phyloP scores from a whole-genome alignment of 2,888 invertebrate species.

The Pomacea canaliculata region DNA sequence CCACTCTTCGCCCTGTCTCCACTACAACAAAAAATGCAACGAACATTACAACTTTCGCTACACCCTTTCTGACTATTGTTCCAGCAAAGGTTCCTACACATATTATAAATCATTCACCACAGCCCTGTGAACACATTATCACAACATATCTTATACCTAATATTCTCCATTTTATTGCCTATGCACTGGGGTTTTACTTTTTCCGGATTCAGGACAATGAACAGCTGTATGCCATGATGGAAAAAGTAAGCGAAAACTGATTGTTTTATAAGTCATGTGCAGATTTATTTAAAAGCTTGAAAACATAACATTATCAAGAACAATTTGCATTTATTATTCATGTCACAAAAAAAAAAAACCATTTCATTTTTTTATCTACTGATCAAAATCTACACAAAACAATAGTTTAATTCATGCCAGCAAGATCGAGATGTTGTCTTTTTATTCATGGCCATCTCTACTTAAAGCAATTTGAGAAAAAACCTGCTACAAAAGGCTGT shows the following conservation, averaged over 20 bases:
- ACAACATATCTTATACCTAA: slow-evolving; percentile 69
- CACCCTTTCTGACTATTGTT: neutral
- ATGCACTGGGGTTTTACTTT: slow-evolving; percentile 63
- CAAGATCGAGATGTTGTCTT: no score
- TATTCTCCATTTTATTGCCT: slow-evolving; percentile 66
- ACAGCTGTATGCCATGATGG: slow-evolving; percentile 69
- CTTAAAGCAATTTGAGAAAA: no score
- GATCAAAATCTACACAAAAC: no score
- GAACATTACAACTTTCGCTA: neutral
- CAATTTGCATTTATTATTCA: no score
- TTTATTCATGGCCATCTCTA: no score
- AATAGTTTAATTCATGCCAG: no score
- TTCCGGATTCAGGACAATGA: slow-evolving; percentile 68
- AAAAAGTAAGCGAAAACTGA: slow-evolving; percentile 57
- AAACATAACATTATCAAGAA: no score
- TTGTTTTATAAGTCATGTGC: neutral
- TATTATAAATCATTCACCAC: neutral
- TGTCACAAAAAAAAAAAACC: no score
- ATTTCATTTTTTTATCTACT: no score
- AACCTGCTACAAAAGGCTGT: no score
- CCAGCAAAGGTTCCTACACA: neutral
- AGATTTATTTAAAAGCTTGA: neutral
- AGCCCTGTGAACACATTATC: slow-evolving; percentile 64
- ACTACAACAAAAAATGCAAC: no score
- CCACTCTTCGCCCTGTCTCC: no score